Evolutionary conservation across 2,113 vertebrate genomes (phyloP).

Genomic region (Sturnira hondurensis): DNA sequence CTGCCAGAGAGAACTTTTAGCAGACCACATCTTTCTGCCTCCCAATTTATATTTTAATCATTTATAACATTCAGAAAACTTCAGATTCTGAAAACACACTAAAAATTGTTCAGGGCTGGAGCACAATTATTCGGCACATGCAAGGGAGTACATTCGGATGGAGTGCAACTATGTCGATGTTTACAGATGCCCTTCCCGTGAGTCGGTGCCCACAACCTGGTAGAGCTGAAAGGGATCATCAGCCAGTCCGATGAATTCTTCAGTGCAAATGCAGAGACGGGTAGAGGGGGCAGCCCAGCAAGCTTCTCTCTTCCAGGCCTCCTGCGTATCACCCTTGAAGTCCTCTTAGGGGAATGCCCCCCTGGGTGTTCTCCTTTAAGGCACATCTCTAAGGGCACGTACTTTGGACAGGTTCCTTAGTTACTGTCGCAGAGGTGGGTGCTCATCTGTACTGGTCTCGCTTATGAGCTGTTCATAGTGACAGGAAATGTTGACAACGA

Average conservation of each 20-base stretch:
- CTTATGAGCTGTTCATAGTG: not conserved
- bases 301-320: not conserved
- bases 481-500: not conserved
- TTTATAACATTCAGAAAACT: not conserved
- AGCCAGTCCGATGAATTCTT: not conserved
- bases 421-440: accelerated
- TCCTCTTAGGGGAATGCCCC: accelerated
- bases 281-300: not conserved
- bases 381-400: not conserved
- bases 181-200: not conserved
- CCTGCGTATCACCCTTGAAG: not conserved
- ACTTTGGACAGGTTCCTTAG: not conserved
- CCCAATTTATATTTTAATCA: not conserved
- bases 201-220: not conserved
- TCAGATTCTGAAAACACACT: not conserved
- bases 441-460: not conserved
- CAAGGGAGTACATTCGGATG: not conserved
- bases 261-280: not conserved
- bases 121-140: not conserved
- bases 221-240: not conserved
- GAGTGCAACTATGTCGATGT: accelerated
- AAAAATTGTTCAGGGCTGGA: not conserved
- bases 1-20: not conserved
- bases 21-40: not conserved
- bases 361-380: not conserved